Evolutionary conservation across 2,113 vertebrate genomes (phyloP), one percentile per base, ranked within the genome.

Genomic region (Emydocephalus ijimae): DNA sequence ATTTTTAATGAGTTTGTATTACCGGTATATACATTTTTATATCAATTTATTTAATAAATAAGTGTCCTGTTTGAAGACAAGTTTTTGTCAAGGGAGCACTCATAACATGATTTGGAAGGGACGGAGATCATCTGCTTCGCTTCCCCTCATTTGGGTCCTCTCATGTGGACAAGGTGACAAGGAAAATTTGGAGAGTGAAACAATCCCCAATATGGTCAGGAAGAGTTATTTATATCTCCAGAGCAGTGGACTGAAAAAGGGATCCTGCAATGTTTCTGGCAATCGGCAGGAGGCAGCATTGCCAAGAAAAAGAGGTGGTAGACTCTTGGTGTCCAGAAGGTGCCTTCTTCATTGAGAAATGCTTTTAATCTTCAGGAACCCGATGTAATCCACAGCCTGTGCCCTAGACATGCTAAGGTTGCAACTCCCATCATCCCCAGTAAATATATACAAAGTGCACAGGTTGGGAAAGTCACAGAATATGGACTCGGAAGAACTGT

Each of bases 221-320:
- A 88, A 39, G 52, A 54, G 7, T 61, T 88, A 93, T 93, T 91
- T 91, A 74, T 93, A 93, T 74, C 92, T 54, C 9, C 69, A 34
- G 34, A 8, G 3, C 18, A 23, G 50, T 34, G 0, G 26, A 12
- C 18, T 88, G 10, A 12, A 59, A 45, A 20, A 20, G 52, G 34
- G 85, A 18, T n/a, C 59, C 61, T 81, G 55, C n/a, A 59, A 7
- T 92, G 55, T 10, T 21, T 9, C 26, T 52, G 4, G 85, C 11
- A 12, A 8, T 43, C 69, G 20, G 43, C 21, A 81, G 61, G 89
- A 48, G 39, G 92, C 85, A 74, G 39, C 61, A 39, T 55, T 56
- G 85, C 24, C 59, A 56, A 88, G 61, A 64, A 54, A 74, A 81
- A 74, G 23, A 54, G 5, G 55, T 56, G 55, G 39, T 18, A 88